Percentiles rank a stretch among this genome's conserved stretches.
Evolutionary conservation across 2,797 vertebrate genomes (phyloP).

Genomic region (Cyprinodon diabolis): DNA sequence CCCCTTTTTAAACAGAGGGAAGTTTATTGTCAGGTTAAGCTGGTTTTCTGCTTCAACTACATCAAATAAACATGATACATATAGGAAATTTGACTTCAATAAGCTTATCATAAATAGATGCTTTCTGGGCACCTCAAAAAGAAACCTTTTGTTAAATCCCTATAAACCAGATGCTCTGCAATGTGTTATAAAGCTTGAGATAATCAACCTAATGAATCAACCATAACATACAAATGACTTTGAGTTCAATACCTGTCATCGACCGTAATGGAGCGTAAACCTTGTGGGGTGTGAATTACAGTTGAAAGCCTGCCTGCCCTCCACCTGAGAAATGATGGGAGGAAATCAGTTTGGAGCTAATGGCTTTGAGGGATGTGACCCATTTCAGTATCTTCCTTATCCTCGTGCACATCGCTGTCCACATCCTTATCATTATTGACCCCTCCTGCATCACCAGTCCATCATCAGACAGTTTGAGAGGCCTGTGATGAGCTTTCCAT

Average conservation of each 20-base stretch:
- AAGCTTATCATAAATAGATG: constrained; percentile 8
- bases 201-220: constrained; percentile 38
- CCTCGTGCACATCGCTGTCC: constrained; percentile 11
- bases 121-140: constrained; percentile 20
- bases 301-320: constrained; percentile 12
- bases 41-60: not conserved
- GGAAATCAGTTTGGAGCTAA: constrained; percentile 31
- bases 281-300: constrained; percentile 44
- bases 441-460: constrained; percentile 27
- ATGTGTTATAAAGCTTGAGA: constrained; percentile 20
- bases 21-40: constrained; percentile 8
- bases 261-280: constrained; percentile 44
- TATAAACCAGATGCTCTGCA: constrained; percentile 17
- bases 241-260: constrained; percentile 21
- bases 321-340: constrained; percentile 24
- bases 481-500: constrained; percentile 12
- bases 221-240: constrained; percentile 60
- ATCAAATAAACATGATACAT: constrained; percentile 8
- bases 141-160: constrained; percentile 50
- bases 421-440: constrained; percentile 11
- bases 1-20: not conserved
- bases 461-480: not conserved
- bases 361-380: constrained; percentile 36
- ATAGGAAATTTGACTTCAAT: not conserved
- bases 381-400: constrained; percentile 42